Evolutionary conservation across 2,888 invertebrate species (phyloP), one percentile per base, ranked within the genome.

Genomic region (Amiota mariae): DNA sequence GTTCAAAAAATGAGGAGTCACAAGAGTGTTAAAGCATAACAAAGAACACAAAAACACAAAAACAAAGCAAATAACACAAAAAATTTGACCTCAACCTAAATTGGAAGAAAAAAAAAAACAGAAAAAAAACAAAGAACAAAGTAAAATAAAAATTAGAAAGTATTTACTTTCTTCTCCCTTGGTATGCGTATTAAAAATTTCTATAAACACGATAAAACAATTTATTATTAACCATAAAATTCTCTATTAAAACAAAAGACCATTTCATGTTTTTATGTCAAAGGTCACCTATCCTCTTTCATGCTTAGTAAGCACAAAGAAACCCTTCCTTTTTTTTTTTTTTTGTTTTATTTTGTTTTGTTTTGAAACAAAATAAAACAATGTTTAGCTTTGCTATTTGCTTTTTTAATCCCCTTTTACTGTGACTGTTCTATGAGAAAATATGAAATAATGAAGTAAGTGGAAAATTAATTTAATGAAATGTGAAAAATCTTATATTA

Each of bases 171-270:
- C 15, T 8, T n/a, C 9, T n/a, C 11, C 12, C 12, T 54, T 54
- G 54, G 13, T 54, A 13, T 54, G 15, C 54, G 54, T 1, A 24
- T 59, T 59, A 15, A 18, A 79, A 84, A 83, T 84, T 84, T 83
- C 82, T 84, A 18, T 15, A 81, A 80, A 81, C 77, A 78, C 84
- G 82, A 84, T 82, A 81, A 83, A 84, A 84, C 81, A 84, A 84
- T 84, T 84, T 84, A 81, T 84, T 84, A 83, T 82, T 84, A 81
- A 81, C 83, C 36, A 36, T 36, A 36, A 36, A 36, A 36, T 36
- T 36, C 36, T 36, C 36, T 36, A 36, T 36, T 36, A 6, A 36
- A 36, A 49, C 12, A 12, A 47, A n/a, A 24, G 61, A 54, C 18
- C 20, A 61, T 18, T 15, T 47, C 57, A 49, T 48, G 8, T n/a